Conservation (phyloP, 2,797 vertebrate genomes). For the Eupleurogrammus muticus region DNA sequence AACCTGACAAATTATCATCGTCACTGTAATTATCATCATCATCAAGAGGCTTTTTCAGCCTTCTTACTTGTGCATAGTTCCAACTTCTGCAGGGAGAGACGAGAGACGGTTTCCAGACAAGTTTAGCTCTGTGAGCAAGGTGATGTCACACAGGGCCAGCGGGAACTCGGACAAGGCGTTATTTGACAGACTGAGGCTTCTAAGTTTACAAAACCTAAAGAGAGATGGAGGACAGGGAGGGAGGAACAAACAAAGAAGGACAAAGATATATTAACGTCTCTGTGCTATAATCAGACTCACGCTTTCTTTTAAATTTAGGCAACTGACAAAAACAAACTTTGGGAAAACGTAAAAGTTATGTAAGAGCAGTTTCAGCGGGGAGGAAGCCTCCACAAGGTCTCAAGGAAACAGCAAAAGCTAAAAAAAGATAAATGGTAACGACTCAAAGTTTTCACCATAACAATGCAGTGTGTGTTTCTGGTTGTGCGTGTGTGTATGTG, state of each 20-base stretch:
- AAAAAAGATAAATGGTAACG: conserved; percentile 45
- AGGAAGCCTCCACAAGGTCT: conserved; percentile 24
- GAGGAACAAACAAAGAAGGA: conserved; percentile 8
- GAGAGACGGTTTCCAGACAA: conserved; percentile 92
- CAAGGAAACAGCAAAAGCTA: conserved; percentile 27
- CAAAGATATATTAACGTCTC: conserved; percentile 34
- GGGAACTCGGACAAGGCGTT: conserved; percentile 94
- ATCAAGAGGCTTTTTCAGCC: background rate
- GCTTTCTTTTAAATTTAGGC: conserved; percentile 7
- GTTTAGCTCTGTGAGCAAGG: conserved; percentile 92
- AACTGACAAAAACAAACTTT: conserved; percentile 22
- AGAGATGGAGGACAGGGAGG: conserved; percentile 1
- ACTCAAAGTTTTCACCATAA: conserved; percentile 25
- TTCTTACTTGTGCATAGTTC: conserved; percentile 92
- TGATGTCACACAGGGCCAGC: conserved; percentile 89
- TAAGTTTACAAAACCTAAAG: conserved; percentile 93
- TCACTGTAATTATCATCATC: background rate
- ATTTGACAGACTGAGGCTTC: conserved; percentile 96
- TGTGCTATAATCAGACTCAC: conserved; percentile 27
- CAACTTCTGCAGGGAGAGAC: conserved; percentile 85
- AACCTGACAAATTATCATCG: conserved; percentile 14
- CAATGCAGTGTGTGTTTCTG: conserved; percentile 37
- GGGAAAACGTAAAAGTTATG: conserved; percentile 24
- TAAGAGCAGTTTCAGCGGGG: conserved; percentile 15
- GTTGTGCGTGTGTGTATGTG: conserved; percentile 9